Evolutionary conservation across 2,113 vertebrate genomes (phyloP), one percentile per base, ranked within the genome.

Genomic region (Rhinichthys klamathensis): DNA sequence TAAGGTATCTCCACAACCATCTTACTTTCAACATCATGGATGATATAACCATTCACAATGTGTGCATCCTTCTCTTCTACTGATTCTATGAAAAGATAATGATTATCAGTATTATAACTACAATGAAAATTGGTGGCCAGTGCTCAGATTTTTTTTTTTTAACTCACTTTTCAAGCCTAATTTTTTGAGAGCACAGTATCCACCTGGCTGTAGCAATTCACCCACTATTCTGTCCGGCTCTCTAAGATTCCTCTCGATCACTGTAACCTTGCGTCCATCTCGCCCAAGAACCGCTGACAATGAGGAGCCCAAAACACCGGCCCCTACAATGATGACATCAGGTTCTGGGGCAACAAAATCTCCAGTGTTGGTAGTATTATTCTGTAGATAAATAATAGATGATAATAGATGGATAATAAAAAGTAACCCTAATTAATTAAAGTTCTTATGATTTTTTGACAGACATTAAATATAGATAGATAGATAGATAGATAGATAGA

Each of bases 211-310:
- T 82, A 99, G 93, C 86, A 97, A 90, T 89, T 99, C 98, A 76
- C 98, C 97, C 35, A 99, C 95, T 63, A 99, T 99, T 89, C 98
- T 95, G 94, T 99, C 97, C 0, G 98, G 98, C 90, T 99, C 97
- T 76, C 94, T 96, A 90, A 99, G 90, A 88, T 99, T 97, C 87
- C 97, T 95, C 93, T 99, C 98, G 84, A 99, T 95, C 49, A 99
- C 96, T 0, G 94, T 96, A 91, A 99, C 97, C 83, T 90, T 97
- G 80, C 96, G 95, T 61, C 98, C 97, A 75, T 99, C 98, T 88
- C 95, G 94, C 0, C 96, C 96, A 72, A 99, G 94, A 56, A 98
- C 96, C 0, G 96, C 83, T 0, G 98, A 97, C 94, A 99, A 91
- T 2, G 97, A 94, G 6, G 97, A 98, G 35, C 98, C 98, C 83